A percentile compares a stretch with the other conserved stretches of the same genome.
Conservation (phyloP, 2,113 vertebrate species). For the Sigmodon hispidus region DNA sequence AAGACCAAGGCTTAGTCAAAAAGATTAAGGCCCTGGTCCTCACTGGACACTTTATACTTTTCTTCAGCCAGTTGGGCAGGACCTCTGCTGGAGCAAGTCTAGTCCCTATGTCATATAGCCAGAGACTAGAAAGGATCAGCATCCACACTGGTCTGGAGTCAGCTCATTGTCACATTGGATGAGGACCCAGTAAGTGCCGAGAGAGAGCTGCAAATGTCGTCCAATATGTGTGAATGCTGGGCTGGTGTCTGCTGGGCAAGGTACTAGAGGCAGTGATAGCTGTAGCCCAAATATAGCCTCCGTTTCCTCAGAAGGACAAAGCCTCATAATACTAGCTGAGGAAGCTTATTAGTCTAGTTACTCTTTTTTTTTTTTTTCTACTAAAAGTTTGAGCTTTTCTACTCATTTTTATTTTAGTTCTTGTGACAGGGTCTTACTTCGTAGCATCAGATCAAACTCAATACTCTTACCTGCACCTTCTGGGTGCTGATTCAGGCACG, state of each 20-base stretch:
- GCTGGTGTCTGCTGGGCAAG: background rate
- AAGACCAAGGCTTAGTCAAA: background rate
- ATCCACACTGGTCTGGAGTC: background rate
- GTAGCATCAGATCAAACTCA: background rate
- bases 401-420: background rate
- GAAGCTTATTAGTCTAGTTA: background rate
- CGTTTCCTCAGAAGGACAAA: background rate
- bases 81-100: background rate
- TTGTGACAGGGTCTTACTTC: background rate
- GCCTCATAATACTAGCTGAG: too few species aligned
- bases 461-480: too few species aligned
- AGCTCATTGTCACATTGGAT: background rate
- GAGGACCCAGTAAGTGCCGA: background rate
- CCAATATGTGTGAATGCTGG: background rate
- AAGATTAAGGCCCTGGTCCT: too few species aligned
- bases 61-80: background rate
- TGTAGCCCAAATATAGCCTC: background rate
- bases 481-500: background rate
- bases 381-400: background rate
- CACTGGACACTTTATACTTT: background rate
- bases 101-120: fast-evolving
- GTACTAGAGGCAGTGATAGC: background rate
- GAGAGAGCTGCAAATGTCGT: background rate
- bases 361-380: background rate
- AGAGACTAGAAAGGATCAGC: background rate